These are phyloP conservation scores for Coranthus polyacanthus DNA, from an alignment of 2,797 vertebrate genomes.

Conservation along the genomic window DNA sequence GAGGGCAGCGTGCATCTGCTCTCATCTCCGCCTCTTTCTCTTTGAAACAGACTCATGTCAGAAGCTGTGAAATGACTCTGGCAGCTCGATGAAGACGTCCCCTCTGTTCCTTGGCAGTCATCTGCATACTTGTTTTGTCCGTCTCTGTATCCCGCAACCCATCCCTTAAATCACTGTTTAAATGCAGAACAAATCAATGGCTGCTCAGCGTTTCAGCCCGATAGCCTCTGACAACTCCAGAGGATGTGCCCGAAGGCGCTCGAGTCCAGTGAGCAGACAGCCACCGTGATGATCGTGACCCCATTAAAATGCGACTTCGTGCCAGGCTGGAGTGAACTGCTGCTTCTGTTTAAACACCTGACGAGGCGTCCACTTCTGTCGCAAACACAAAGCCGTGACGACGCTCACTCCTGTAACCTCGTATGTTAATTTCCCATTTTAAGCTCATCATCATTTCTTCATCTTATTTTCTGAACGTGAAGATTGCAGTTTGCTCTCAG, in stretches of 20 bases:
- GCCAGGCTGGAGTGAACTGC: slow-evolving; percentile 47
- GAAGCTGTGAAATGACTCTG: slow-evolving; percentile 69
- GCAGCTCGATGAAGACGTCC: slow-evolving; percentile 71
- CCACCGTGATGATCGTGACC: slow-evolving; percentile 51
- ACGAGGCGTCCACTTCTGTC: slow-evolving; percentile 20
- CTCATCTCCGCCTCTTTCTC: neutral
- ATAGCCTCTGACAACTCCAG: slow-evolving; percentile 14
- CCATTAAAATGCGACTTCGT: slow-evolving; percentile 59
- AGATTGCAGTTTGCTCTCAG: too few relatives aligned
- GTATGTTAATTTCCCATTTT: neutral
- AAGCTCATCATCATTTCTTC: too few relatives aligned
- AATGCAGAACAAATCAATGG: slow-evolving; percentile 46
- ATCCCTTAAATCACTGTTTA: slow-evolving; percentile 39
- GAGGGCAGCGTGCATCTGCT: slow-evolving; percentile 73
- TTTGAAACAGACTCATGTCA: slow-evolving; percentile 42
- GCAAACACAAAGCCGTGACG: slow-evolving; percentile 4
- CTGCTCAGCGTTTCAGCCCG: slow-evolving; percentile 22
- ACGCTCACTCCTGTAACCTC: neutral
- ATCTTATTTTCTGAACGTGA: too few relatives aligned
- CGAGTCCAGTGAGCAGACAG: slow-evolving; percentile 41
- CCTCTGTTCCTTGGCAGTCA: slow-evolving; percentile 57
- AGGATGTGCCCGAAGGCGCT: slow-evolving; percentile 27
- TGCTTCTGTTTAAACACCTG: slow-evolving; percentile 34
- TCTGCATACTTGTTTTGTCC: slow-evolving; percentile 63
- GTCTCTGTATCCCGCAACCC: slow-evolving; percentile 49